Percentiles rank a stretch among this genome's conserved stretches.
These are phyloP conservation scores for Sphaeramia orbicularis DNA, from an alignment of 2,797 vertebrate genomes.

Conservation along the genomic window DNA sequence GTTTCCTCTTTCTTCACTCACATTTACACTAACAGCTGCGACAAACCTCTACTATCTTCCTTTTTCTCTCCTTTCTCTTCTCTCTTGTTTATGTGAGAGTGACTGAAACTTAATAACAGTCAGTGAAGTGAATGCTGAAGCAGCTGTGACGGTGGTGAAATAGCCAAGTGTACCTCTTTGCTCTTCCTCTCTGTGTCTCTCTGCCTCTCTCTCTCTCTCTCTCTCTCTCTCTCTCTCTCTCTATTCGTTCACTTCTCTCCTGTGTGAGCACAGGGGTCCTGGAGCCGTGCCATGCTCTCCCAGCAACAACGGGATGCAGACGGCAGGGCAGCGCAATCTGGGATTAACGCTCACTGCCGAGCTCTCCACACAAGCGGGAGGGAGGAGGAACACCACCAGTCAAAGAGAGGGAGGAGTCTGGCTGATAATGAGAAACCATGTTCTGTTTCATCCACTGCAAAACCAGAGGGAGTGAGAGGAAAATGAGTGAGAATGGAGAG, in stretches of 20 bases:
- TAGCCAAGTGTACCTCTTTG: conserved; percentile 54
- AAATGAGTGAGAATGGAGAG: conserved; percentile 23
- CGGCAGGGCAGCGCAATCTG: conserved; percentile 77
- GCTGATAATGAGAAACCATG: conserved; percentile 71
- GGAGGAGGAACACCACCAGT: conserved; percentile 64
- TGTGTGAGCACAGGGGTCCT: conserved; percentile 74
- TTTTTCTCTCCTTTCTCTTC: conserved; percentile 27
- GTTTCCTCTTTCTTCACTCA: conserved; percentile 68
- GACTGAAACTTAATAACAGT: conserved; percentile 63
- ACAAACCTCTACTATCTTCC: conserved; percentile 62
- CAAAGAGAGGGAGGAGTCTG: conserved; percentile 76
- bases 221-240: conserved; percentile 27
- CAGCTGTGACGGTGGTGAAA: conserved; percentile 66
- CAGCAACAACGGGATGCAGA: conserved; percentile 79
- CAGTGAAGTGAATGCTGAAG: conserved; percentile 52
- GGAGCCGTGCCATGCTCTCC: conserved; percentile 80
- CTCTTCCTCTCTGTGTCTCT: conserved; percentile 20
- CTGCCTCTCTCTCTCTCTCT: conserved; percentile 17
- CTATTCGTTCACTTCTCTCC: conserved; percentile 65
- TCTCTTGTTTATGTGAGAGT: conserved; percentile 45
- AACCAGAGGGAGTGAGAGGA: conserved; percentile 40
- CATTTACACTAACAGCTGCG: conserved; percentile 55
- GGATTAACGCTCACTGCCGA: conserved; percentile 75
- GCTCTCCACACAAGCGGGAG: conserved; percentile 66
- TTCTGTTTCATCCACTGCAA: conserved; percentile 58